Base-by-base conservation (phyloP, 2,888 invertebrate genomes). In the Cheilosia grossa region DNA sequence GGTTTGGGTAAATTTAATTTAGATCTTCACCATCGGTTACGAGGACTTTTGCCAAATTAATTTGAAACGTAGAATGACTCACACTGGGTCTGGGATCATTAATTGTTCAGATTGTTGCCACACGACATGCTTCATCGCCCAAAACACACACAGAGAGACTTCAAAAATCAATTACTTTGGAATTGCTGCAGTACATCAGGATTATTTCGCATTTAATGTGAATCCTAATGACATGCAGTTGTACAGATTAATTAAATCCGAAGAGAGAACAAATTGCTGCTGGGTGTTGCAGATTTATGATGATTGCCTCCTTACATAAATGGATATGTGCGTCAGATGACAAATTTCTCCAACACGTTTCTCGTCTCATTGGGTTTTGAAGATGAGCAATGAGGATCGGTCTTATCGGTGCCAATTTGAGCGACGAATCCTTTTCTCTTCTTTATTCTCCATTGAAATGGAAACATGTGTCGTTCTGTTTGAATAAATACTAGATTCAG, bases 131-230 rank as follows among this genome's bases (percentile, higher is more conserved):
- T 40, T 21, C 40, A 30, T 56, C n/a, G 42, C 17, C 53, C 49
- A 17, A 21, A 10, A 40, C 10, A 66, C 33, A 17, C n/a, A 66
- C 33, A 17, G 6, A 33, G 6, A 4, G 37, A 27, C 24, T 42
- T 67, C 53, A 61, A 61, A 72, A 72, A 72, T 61, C 72, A 53
- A 72, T 72, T 61, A 59, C 24, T 72, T 51, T 33, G 10, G 49
- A 59, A 51, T 61, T 61, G 61, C 40, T 30, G 53, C 42, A 40
- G 42, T 44, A 53, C 61, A 53, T 19, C 42, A 30, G 61, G 51
- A 72, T 42, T 61, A 72, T 40, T 72, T 61, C 51, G 40, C 42
- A 51, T 53, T 72, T 53, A 72, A 72, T 72, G 61, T 21, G 19
- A 61, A 61, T 53, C 30, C 61, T 72, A 61, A 72, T 42, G 72